Evolutionary conservation across 2,797 vertebrate species (phyloP), one percentile per base, ranked within the genome.

Genomic region (Malacoraja senta): DNA sequence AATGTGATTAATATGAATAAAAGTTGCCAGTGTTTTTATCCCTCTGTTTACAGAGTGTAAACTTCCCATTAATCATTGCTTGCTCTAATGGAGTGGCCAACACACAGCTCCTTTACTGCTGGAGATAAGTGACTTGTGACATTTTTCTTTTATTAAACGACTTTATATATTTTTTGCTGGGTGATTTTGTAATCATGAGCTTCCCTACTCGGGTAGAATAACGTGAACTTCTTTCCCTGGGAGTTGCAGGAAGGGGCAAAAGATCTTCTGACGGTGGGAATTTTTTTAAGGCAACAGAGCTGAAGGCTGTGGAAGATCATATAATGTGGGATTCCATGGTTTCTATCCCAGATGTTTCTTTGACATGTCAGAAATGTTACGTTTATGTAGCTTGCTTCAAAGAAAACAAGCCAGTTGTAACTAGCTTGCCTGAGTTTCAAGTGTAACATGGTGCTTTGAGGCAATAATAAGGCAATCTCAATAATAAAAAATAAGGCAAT

Each of bases 61-160:
- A 93, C 94, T 94, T 94, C 93, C 68, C 95, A 95, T 96, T 95
- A 96, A 96, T 96, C 95, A 95, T 94, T 84, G 93, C 93, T 29
- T 58, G 93, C 95, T 92, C 71, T 76, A 92, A 95, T 94, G 93
- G 94, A 93, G 90, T 74, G 93, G 94, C 93, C 93, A 93, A 77
- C 94, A 94, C 91, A 79, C 44, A 93, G 29, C 94, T 94, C 94
- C 90, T 94, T 94, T 94, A 92, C 29, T 15, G 91, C 63, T 94
- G 93, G 93, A 94, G 94, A 94, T 95, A 94, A 94, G 94, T 94
- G 95, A 94, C 94, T 94, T 35, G 95, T 94, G 95, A 95, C 90
- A 68, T 91, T 91, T 92, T 92, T 44, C 10, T 91, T 92, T 72
- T 72, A 92, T 92, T 88, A 92, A 92, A 76, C 76, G 90, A 38